Base-by-base conservation (phyloP, 2,797 vertebrate species). In the Tolypeutes matacus region DNA sequence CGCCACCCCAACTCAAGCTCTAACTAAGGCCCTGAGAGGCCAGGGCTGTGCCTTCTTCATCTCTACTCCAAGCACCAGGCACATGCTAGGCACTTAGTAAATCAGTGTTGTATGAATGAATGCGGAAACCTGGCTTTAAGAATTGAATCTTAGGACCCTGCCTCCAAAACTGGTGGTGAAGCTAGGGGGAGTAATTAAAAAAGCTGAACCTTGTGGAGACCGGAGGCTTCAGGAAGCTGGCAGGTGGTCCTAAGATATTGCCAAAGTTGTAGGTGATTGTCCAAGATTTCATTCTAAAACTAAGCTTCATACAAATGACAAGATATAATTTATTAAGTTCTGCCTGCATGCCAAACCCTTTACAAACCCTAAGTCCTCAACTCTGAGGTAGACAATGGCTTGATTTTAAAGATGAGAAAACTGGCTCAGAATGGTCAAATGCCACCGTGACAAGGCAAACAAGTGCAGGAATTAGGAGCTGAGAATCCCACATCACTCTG, bases 361-460 rank as follows among this genome's bases (percentile, higher is more conserved):
- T 34, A 81, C 31, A 89, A 75, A 39, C 42, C 36, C 58, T 14
- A 64, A 51, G 58, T 58, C 36, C 56, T 83, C 77, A 64, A 8
- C 17, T 86, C 75, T 31, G 46, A 93, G 75, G 56, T 0, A 60
- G 31, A 88, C 25, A 23, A 23, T 1, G 12, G 29, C 29, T 72
- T 90, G 51, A 65, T 72, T 83, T 87, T 80, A 75, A 94, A 95
- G 51, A 31, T 51, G 23, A 36, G 86, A 69, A 70, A 81, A 87
- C 39, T 67, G 67, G n/a, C 13, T 7, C 56, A 53, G 34, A 46
- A 46, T 21, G 53, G 49, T 29, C 46, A 15, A 39, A 70, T 2
- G 64, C 25, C 7, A 46, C 46, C 36, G 7, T 51, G 77, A 31
- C 81, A 36, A 46, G 46, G 46, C 46, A 46, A 31, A 46, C 20